Evolutionary conservation across 2,888 invertebrate genomes (phyloP).

Genomic region (Synergus umbraculus): DNA sequence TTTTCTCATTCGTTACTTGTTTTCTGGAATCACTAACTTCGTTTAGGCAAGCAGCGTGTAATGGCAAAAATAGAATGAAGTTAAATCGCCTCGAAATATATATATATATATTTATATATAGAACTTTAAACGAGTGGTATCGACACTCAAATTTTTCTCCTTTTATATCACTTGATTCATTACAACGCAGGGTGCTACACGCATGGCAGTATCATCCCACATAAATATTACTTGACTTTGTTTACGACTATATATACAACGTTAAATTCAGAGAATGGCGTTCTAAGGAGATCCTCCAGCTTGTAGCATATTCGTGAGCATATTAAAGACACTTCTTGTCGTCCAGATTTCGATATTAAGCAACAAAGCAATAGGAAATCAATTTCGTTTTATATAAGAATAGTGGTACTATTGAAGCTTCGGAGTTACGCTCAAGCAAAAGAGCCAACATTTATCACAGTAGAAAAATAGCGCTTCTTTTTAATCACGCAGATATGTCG

Average conservation of each 20-base stretch:
- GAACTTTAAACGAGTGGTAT: constrained; percentile 44
- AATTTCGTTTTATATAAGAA: not conserved
- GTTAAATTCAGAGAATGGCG: constrained; percentile 67
- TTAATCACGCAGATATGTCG: constrained; percentile 20
- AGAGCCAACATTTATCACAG: constrained; percentile 28
- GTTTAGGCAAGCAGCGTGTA: constrained; percentile 22
- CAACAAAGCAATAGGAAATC: constrained; percentile 23
- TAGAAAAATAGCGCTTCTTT: constrained; percentile 25
- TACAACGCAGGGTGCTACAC: constrained; percentile 68
- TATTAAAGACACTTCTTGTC: constrained; percentile 37
- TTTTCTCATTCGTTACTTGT: constrained; percentile 11
- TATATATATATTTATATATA: constrained; percentile 40
- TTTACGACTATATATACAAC: constrained; percentile 71
- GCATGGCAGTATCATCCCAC: constrained; percentile 75
- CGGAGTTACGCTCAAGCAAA: not conserved
- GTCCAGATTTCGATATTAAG: constrained; percentile 22
- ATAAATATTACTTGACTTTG: constrained; percentile 69
- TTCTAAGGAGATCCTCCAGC: constrained; percentile 67
- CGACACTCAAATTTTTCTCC: constrained; percentile 44
- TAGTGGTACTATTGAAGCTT: constrained; percentile 19
- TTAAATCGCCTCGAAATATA: constrained; percentile 33
- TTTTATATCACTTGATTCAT: constrained; percentile 65
- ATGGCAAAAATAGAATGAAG: constrained; percentile 36
- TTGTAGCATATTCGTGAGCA: constrained; percentile 53
- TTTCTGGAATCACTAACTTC: constrained; percentile 23